Percentiles rank a stretch among this genome's conserved stretches.
These are phyloP conservation scores for Blastomussa wellsi DNA, from an alignment of 92 coral and sea anemone species.

Conservation along the genomic window DNA sequence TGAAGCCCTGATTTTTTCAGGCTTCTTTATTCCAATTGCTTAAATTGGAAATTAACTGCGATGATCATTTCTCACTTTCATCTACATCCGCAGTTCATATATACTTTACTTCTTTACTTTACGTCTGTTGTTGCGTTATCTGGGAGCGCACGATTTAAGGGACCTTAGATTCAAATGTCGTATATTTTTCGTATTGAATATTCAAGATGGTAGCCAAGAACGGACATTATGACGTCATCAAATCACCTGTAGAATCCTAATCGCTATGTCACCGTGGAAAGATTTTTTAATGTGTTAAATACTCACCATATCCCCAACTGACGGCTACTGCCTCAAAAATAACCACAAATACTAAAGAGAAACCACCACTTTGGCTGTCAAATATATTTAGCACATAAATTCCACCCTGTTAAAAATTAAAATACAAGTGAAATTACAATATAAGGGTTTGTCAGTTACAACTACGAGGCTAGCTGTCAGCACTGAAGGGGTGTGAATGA, in stretches of 20 bases:
- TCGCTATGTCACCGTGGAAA: background rate
- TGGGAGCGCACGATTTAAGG: background rate
- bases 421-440: background rate
- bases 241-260: background rate
- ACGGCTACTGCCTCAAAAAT: slow-evolving; percentile 70
- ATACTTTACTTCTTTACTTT: too few species aligned
- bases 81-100: too few species aligned
- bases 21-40: too few species aligned
- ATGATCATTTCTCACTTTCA: too few species aligned
- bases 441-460: too few species aligned
- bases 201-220: background rate
- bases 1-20: too few species aligned
- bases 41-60: too few species aligned
- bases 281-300: too few species aligned
- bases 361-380: slow-evolving; percentile 85
- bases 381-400: slow-evolving; percentile 78
- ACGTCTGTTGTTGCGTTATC: background rate
- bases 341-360: slow-evolving; percentile 74
- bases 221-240: background rate
- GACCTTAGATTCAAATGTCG: background rate
- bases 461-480: too few species aligned
- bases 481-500: too few species aligned
- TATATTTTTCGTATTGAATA: background rate
- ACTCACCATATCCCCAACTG: slow-evolving; percentile 31
- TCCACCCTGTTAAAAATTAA: slow-evolving; percentile 69